These are phyloP conservation scores for Lithophane ornitopus DNA, from an alignment of 2,888 invertebrate species.

Conservation along the genomic window DNA sequence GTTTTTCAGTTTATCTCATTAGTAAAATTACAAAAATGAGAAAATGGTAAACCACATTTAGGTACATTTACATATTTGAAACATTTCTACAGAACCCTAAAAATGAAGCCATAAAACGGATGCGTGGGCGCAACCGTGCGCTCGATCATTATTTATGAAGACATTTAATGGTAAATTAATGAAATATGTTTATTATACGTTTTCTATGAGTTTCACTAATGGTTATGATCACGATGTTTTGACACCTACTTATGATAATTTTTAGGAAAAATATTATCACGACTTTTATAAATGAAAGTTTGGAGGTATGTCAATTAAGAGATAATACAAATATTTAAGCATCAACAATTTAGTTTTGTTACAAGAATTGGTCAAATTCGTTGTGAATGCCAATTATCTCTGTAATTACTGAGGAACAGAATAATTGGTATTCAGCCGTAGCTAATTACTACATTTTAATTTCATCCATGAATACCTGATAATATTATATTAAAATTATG, in stretches of 20 bases:
- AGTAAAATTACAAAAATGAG: background rate
- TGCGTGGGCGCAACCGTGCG: constrained; percentile 74
- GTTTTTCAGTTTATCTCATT: background rate
- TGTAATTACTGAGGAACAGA: background rate
- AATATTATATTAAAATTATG: background rate
- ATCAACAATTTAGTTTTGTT: background rate
- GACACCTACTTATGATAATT: constrained; percentile 79
- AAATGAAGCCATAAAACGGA: constrained; percentile 62
- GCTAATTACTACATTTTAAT: background rate
- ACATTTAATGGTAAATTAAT: constrained; percentile 75
- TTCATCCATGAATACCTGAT: background rate
- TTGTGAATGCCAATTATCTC: background rate
- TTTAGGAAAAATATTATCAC: constrained; percentile 30
- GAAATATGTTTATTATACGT: constrained; percentile 71
- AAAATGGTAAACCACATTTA: background rate
- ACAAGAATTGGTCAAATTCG: background rate
- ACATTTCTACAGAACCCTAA: constrained; percentile 49
- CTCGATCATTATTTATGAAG: constrained; percentile 77
- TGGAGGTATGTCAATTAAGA: background rate
- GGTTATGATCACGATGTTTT: constrained; percentile 73
- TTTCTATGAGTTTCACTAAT: constrained; percentile 76
- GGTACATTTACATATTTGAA: too few species aligned
- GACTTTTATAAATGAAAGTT: constrained; percentile 28
- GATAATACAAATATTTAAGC: background rate
- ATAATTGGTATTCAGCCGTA: background rate